Conservation (phyloP, 2,797 vertebrate species). For the Gouania willdenowi region DNA sequence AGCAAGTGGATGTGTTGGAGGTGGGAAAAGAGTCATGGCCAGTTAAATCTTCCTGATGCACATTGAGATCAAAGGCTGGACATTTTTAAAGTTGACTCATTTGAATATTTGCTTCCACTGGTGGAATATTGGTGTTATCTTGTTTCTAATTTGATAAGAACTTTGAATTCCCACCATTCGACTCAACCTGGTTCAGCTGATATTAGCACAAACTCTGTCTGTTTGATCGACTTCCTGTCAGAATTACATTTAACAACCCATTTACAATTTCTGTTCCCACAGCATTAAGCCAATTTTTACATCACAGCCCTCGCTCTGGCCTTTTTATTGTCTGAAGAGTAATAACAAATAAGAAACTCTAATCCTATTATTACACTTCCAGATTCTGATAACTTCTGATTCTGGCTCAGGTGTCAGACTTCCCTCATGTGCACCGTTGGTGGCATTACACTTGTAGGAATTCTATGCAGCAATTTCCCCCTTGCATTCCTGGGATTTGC, state of each 20-base stretch:
- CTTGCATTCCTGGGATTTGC: constrained; percentile 8
- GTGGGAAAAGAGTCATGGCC: no score
- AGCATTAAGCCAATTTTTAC: constrained; percentile 19
- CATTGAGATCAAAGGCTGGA: no score
- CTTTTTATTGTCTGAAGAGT: no score
- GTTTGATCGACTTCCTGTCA: constrained; percentile 25
- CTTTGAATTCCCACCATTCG: background rate
- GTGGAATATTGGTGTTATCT: no score
- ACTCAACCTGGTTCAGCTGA: constrained; percentile 22
- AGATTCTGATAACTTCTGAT: background rate
- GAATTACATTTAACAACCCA: constrained; percentile 11
- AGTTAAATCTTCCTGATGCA: no score
- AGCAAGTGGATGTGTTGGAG: no score
- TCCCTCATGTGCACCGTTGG: background rate
- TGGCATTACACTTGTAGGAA: constrained; percentile 15
- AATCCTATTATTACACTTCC: background rate
- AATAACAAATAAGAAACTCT: background rate
- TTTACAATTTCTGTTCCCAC: constrained; percentile 17
- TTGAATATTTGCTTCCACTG: no score
- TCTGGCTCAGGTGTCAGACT: background rate
- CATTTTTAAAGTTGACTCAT: no score
- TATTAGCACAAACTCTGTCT: constrained; percentile 11
- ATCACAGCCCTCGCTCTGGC: constrained; percentile 19
- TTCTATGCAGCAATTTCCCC: constrained; percentile 22
- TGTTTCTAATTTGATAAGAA: no score